Evolutionary conservation across 2,888 invertebrate species (phyloP).

Genomic region (Hybos culiciformis): DNA sequence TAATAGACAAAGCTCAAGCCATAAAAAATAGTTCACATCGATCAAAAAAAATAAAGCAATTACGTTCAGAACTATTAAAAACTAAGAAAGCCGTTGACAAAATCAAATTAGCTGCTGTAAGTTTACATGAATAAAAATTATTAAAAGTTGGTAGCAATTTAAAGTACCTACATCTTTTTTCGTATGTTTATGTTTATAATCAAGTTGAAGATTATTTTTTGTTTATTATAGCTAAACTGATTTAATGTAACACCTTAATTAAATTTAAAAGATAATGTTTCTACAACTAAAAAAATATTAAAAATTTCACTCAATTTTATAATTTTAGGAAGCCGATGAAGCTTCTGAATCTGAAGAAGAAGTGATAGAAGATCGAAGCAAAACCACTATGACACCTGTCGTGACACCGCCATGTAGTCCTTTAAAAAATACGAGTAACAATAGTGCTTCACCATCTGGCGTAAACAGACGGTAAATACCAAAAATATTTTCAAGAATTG

Average conservation of each 20-base stretch:
- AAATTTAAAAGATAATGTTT: no score
- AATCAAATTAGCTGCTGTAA: slow-evolving; percentile 26
- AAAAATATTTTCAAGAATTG: no score
- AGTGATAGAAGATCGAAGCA: slow-evolving; percentile 21
- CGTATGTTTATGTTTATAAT: no score
- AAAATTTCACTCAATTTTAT: neutral
- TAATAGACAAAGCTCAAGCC: slow-evolving; percentile 47
- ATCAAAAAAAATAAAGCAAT: slow-evolving; percentile 43
- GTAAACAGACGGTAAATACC: slow-evolving; percentile 33
- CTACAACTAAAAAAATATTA: neutral
- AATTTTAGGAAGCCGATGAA: slow-evolving; percentile 17
- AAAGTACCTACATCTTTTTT: neutral
- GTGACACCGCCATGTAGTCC: slow-evolving; percentile 35
- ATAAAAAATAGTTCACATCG: slow-evolving; percentile 44
- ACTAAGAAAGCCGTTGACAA: slow-evolving; percentile 35
- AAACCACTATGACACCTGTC: slow-evolving; percentile 21
- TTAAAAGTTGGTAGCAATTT: no score
- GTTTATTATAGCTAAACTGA: no score
- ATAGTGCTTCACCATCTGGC: slow-evolving; percentile 34
- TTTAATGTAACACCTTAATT: no score
- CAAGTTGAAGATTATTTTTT: no score
- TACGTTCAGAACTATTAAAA: slow-evolving; percentile 44
- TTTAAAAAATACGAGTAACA: slow-evolving; percentile 29
- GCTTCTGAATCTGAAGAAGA: slow-evolving; percentile 19
- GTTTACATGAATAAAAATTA: slow-evolving; percentile 2